Evolutionary conservation across 2,888 invertebrate genomes (phyloP).

Genomic region (Molorchus minor): DNA sequence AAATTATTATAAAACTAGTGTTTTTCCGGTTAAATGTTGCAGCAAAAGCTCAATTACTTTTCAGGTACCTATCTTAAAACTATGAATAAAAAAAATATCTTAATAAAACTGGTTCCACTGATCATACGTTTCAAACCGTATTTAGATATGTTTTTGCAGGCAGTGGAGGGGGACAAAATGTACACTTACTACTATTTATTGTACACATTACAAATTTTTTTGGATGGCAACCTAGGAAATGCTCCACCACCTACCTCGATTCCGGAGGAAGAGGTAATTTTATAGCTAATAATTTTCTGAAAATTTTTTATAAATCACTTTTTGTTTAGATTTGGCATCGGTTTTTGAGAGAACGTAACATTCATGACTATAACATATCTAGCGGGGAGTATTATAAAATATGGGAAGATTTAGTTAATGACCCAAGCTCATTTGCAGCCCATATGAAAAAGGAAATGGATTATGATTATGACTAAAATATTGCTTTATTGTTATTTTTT

Average conservation of each 20-base stretch:
- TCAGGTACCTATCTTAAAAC: conserved; percentile 56
- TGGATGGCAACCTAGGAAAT: conserved; percentile 61
- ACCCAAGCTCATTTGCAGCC: conserved; percentile 54
- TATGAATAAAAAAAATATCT: not conserved
- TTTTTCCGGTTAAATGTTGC: conserved; percentile 66
- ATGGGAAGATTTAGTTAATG: conserved; percentile 61
- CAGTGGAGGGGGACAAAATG: conserved; percentile 65
- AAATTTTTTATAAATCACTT: conserved; percentile 7
- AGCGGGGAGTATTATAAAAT: conserved; percentile 63
- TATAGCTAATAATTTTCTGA: conserved; percentile 18
- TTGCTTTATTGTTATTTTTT: too few species aligned
- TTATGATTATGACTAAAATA: conserved; percentile 26
- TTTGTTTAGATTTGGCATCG: conserved; percentile 63
- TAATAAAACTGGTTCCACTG: too few species aligned
- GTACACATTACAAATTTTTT: conserved; percentile 64
- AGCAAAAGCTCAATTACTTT: conserved; percentile 65
- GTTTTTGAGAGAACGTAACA: conserved; percentile 61
- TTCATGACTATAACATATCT: conserved; percentile 61
- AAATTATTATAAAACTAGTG: conserved; percentile 64
- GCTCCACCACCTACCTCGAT: conserved; percentile 55
- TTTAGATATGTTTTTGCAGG: conserved; percentile 53
- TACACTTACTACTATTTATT: conserved; percentile 66
- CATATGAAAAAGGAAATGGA: conserved; percentile 47
- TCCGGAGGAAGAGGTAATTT: conserved; percentile 59
- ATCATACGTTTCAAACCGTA: not conserved